Base-by-base conservation (phyloP, 2,113 vertebrate species). In the Anolis carolinensis region DNA sequence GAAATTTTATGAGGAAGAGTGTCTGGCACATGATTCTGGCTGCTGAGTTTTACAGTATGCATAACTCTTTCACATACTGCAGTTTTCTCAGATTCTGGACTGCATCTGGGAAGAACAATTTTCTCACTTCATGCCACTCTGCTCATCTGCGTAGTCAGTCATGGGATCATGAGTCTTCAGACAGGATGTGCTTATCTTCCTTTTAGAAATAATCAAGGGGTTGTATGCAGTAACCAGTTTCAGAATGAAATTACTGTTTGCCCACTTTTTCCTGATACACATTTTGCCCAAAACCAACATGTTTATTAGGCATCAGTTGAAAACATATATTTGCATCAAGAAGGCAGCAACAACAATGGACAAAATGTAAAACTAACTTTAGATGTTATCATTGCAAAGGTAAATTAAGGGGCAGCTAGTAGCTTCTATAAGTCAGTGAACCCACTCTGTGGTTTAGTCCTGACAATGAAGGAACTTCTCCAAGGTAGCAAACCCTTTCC, bases 131-230 rank as follows among this genome's bases (percentile, higher is more conserved):
- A 13, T 7, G 21, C 48, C 44, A 9, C 48, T 32, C n/a, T 70
- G 18, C 79, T 70, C 84, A 0, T 0, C 44, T 48, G 36, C 30
- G 18, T 2, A 55, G 32, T 3, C 5, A 79, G 59, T 84, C 20
- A 6, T 32, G 55, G 62, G 70, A 16, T 76, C 55, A 30, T 44
- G 79, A 78, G 79, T 34, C 76, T 86, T 63, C 36, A 48, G 79
- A 74, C 71, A 68, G 63, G 78, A 84, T 71, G 32, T 14, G 0
- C 52, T 86, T 70, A n/a, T 55, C 48, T 83, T 79, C 48, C 20
- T 83, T 81, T 79, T 72, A 81, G 21, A 73, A 79, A 34, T 0
- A 78, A 89, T 82, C 82, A 25, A 74, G 55, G 50, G 82, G 2
- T 85, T 81, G 34, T 18, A 1, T 20, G 82, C 11, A 84, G 5